Conservation (phyloP, 2,113 vertebrate species). For the Plecotus auritus region DNA sequence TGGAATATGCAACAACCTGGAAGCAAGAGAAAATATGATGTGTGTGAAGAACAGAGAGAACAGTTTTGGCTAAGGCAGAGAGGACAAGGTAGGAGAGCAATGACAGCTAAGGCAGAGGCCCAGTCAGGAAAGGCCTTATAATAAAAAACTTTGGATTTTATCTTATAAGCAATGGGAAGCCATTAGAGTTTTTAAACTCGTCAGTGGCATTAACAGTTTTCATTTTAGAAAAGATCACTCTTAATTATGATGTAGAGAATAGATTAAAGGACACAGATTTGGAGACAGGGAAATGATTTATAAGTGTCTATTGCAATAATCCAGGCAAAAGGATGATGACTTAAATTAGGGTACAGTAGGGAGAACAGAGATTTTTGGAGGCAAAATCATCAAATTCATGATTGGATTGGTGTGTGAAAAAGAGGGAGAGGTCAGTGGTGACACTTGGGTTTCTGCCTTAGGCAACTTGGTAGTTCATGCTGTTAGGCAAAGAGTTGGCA, state of each 20-base stretch:
- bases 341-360: background rate
- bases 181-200: constrained; percentile 12
- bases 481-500: background rate
- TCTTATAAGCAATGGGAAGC: background rate
- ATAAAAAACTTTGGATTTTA: constrained; percentile 31
- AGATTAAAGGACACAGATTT: constrained; percentile 11
- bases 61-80: background rate
- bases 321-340: background rate
- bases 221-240: constrained; percentile 22
- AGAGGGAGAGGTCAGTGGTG: background rate
- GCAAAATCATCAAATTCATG: background rate
- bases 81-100: background rate
- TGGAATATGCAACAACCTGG: background rate
- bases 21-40: background rate
- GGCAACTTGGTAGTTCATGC: background rate
- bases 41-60: background rate
- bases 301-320: background rate
- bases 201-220: background rate
- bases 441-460: constrained; percentile 16
- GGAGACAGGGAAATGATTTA: background rate
- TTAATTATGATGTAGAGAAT: background rate
- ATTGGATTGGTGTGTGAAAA: background rate
- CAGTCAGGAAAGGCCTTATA: background rate
- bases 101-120: background rate
- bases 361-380: background rate